Conservation (phyloP, 2,888 invertebrate species). For the Enchytraeus crypticus region DNA sequence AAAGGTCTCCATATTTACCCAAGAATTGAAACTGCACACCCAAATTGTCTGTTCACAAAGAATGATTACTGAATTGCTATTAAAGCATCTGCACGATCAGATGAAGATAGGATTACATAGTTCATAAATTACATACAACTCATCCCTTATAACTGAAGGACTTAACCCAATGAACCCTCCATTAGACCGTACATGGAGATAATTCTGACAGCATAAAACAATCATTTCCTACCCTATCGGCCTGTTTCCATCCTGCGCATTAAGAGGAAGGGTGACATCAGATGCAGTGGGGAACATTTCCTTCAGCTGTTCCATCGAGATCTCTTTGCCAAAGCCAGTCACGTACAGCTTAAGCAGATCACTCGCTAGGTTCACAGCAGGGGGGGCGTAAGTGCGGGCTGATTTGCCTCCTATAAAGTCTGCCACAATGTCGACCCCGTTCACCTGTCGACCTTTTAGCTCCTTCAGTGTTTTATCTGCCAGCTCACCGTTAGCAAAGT, state of each 20-base stretch:
- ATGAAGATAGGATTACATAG: too few relatives aligned
- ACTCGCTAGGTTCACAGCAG: background rate
- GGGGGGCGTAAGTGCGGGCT: background rate
- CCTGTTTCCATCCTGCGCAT: conserved; percentile 1
- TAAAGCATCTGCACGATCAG: too few relatives aligned
- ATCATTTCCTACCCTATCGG: conserved; percentile 3
- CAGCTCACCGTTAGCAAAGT: background rate
- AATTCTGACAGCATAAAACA: too few relatives aligned
- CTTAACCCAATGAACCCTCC: too few relatives aligned
- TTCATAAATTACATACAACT: too few relatives aligned
- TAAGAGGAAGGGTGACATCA: conserved; percentile 5
- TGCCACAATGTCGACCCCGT: background rate
- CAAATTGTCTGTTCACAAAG: too few relatives aligned
- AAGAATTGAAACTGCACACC: too few relatives aligned
- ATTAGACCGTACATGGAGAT: too few relatives aligned
- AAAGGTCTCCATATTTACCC: too few relatives aligned
- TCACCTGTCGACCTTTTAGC: conserved; percentile 1
- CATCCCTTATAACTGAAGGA: too few relatives aligned
- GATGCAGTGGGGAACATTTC: conserved; percentile 6
- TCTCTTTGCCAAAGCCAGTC: conserved; percentile 5
- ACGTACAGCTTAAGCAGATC: conserved; percentile 6
- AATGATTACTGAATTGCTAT: too few relatives aligned
- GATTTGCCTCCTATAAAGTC: conserved; percentile 4
- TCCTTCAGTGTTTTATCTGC: background rate
- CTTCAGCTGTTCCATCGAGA: conserved; percentile 4